phyloP scores from a whole-genome alignment of 2,113 vertebrate species.

The Pipra filicauda region DNA sequence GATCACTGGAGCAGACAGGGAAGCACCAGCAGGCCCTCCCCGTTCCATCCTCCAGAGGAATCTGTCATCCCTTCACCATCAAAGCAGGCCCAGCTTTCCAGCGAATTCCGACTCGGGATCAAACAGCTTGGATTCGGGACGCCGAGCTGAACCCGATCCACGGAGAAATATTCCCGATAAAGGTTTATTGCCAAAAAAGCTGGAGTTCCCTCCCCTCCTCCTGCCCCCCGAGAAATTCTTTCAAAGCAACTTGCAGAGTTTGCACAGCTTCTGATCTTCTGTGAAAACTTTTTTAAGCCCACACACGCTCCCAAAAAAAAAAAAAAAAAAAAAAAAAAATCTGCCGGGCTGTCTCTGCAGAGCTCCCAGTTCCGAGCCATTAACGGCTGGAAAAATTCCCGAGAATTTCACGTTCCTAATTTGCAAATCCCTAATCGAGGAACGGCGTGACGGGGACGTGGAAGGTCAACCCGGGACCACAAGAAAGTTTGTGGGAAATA shows the following conservation, averaged over 20 bases:
- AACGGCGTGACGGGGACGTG: not conserved
- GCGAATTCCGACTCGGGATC: not conserved
- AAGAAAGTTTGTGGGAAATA: not conserved
- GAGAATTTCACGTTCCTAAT: too few relatives aligned
- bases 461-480: not conserved
- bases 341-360: not conserved
- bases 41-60: not conserved
- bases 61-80: not conserved
- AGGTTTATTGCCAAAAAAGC: not conserved
- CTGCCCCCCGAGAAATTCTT: not conserved
- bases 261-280: slow-evolving; percentile 15
- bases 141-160: not conserved
- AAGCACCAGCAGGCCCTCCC: not conserved
- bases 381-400: not conserved
- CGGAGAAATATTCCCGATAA: not conserved
- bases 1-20: not conserved
- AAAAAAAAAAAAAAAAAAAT: not conserved
- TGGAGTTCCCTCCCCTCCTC: not conserved
- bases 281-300: slow-evolving; percentile 34
- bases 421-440: not conserved
- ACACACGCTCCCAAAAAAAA: not conserved
- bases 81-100: not conserved
- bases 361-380: not conserved
- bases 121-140: not conserved
- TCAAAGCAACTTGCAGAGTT: slow-evolving; percentile 27